Base-by-base conservation (phyloP, 2,888 invertebrate species). In the Drosophila mayaguana region DNA sequence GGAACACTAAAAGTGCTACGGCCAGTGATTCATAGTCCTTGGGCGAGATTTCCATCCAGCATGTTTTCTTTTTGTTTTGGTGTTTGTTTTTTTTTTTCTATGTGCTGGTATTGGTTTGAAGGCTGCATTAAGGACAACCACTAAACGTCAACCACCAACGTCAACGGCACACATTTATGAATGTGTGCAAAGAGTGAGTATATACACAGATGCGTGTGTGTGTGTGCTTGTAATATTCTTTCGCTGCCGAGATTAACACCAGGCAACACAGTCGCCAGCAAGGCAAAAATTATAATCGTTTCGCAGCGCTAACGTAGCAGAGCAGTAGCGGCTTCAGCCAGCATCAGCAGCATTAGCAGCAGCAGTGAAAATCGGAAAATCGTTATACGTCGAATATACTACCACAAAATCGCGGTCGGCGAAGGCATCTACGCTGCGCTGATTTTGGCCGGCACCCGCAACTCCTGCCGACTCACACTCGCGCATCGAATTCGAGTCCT, bases 81-180 rank as follows among this genome's bases (percentile, higher is more conserved):
- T 55, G 36, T 53, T 34, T 32, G 43, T 75, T 63, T 46, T 53
- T 51, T 53, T 69, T 43, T 38, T 67, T 56, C 63, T n/a, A n/a
- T 70, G 59, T 62, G 67, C 61, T 69, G 64, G 80, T 75, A 71
- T 69, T 63, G 65, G 70, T 74, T 67, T 66, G 75, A 75, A 82
- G 71, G 86, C 86, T 76, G 88, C 88, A 80, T 73, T 78, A 75
- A 81, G 78, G 75, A 80, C 85, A 86, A 85, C 86, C 89, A 88
- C 89, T 89, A 88, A 85, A 89, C 89, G 87, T 88, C 88, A 83
- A 81, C 79, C 83, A 88, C 83, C 77, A 79, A 72, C 85, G 78
- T 76, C 78, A 77, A 75, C 81, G 79, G 75, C 84, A 83, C 75
- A 88, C 84, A 89, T 78, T 84, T 71, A 76, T 51, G 51, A 51